Conservation (phyloP, 2,113 vertebrate species). For the Pyxicephalus adspersus region DNA sequence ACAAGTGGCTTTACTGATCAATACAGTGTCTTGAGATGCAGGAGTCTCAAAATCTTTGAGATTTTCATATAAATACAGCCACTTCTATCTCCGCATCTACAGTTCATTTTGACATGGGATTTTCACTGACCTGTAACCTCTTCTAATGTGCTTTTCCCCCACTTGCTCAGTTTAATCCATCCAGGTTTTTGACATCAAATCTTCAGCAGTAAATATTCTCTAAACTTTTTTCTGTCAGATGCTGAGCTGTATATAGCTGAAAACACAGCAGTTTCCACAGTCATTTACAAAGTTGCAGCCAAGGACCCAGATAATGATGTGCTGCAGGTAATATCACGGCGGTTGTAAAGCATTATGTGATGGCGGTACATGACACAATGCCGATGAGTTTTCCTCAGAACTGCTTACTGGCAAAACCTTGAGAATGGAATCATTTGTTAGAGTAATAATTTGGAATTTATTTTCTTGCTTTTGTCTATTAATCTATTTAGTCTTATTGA, state of each 20-base stretch:
- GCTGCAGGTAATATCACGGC: constrained; percentile 60
- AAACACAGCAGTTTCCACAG: constrained; percentile 51
- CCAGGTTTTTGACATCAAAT: too few relatives aligned
- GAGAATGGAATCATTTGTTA: not conserved
- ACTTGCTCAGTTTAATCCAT: too few relatives aligned
- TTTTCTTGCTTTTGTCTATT: not conserved
- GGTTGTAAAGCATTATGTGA: not conserved
- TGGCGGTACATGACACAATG: not conserved
- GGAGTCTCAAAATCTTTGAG: too few relatives aligned
- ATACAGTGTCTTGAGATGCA: too few relatives aligned
- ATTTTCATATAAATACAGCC: too few relatives aligned
- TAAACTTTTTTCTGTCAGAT: constrained; percentile 43
- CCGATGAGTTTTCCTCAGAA: not conserved
- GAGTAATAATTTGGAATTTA: not conserved
- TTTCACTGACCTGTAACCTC: too few relatives aligned
- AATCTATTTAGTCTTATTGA: not conserved
- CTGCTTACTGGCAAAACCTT: not conserved
- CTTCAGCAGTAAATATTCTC: not conserved
- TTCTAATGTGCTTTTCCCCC: too few relatives aligned
- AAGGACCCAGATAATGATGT: constrained; percentile 58
- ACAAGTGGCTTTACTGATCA: too few relatives aligned
- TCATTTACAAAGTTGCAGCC: constrained; percentile 59
- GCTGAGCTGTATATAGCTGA: constrained; percentile 63
- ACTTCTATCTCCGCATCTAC: too few relatives aligned
- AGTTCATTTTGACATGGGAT: too few relatives aligned